Evolutionary conservation across 2,888 invertebrate species (phyloP).

Genomic region (Drosophila aldrichi): DNA sequence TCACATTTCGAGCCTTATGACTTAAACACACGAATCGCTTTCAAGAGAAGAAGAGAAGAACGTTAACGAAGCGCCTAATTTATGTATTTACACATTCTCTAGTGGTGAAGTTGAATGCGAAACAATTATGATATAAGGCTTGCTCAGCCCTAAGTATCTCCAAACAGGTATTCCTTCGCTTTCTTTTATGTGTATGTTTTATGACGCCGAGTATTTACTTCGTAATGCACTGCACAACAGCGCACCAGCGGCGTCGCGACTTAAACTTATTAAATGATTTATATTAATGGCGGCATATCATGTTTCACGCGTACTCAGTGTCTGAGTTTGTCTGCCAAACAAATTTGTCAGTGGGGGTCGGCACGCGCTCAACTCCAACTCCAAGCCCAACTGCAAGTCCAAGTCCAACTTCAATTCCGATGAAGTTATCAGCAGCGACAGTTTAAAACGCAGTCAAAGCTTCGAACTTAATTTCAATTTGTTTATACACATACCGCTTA

Average conservation of each 20-base stretch:
- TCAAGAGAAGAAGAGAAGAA: neutral
- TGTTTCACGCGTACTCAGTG: constrained; percentile 82
- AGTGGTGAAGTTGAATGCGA: neutral
- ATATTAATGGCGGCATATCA: constrained; percentile 83
- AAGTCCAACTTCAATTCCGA: constrained; percentile 47
- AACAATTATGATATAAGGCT: constrained; percentile 21
- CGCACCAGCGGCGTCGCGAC: constrained; percentile 52
- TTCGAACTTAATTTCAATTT: neutral
- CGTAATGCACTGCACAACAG: constrained; percentile 40
- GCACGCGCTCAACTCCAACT: constrained; percentile 82
- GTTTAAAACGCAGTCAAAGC: constrained; percentile 16
- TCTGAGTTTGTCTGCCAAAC: constrained; percentile 65
- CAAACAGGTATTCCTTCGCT: constrained; percentile 35
- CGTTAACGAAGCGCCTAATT: neutral
- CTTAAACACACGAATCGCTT: neutral
- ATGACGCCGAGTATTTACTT: constrained; percentile 38
- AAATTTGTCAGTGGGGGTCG: constrained; percentile 85
- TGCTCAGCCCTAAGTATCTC: constrained; percentile 19
- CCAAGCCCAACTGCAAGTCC: constrained; percentile 27
- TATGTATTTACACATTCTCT: constrained; percentile 3
- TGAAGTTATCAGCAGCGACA: constrained; percentile 67
- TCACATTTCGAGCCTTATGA: neutral
- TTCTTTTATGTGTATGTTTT: constrained; percentile 38
- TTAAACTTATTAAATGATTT: constrained; percentile 80
- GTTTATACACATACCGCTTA: neutral